Evolutionary conservation across 2,888 invertebrate genomes (phyloP).

Genomic region (Eupithecia subfuscata): DNA sequence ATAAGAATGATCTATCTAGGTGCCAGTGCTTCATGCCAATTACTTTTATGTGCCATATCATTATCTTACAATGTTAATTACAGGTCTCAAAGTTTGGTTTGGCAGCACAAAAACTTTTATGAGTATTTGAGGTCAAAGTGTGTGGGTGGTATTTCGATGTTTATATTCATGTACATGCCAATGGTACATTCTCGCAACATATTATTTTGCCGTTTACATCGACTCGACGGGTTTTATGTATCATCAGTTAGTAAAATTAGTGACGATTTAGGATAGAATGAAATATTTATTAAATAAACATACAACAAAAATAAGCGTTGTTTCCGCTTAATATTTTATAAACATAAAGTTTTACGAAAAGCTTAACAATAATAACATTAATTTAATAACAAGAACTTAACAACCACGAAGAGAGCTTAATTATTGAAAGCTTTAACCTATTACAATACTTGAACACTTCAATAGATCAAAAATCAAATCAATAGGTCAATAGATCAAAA

Average conservation of each 20-base stretch:
- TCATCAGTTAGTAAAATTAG: neutral
- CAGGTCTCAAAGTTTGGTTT: conserved; percentile 15
- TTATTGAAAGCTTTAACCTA: neutral
- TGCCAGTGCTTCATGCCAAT: conserved; percentile 32
- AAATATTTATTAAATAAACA: neutral
- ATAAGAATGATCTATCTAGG: conserved; percentile 27
- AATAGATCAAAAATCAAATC: too few relatives aligned
- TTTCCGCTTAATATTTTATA: neutral
- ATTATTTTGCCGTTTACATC: neutral
- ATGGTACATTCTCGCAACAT: conserved; percentile 7
- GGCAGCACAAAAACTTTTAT: conserved; percentile 27
- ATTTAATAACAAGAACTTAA: neutral
- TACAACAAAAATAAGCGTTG: neutral
- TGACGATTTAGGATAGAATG: neutral
- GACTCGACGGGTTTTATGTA: neutral
- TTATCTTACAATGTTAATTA: conserved; percentile 35
- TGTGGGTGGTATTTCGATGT: conserved; percentile 27
- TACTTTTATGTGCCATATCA: conserved; percentile 34
- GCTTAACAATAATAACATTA: conserved; percentile 4
- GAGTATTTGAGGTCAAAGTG: conserved; percentile 30
- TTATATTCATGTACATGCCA: conserved; percentile 18
- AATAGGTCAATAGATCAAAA: neutral
- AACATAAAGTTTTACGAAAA: neutral
- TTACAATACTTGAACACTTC: neutral
- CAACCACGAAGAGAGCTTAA: neutral